phyloP scores from a whole-genome alignment of 2,113 vertebrate genomes.

The Pantherophis guttatus region DNA sequence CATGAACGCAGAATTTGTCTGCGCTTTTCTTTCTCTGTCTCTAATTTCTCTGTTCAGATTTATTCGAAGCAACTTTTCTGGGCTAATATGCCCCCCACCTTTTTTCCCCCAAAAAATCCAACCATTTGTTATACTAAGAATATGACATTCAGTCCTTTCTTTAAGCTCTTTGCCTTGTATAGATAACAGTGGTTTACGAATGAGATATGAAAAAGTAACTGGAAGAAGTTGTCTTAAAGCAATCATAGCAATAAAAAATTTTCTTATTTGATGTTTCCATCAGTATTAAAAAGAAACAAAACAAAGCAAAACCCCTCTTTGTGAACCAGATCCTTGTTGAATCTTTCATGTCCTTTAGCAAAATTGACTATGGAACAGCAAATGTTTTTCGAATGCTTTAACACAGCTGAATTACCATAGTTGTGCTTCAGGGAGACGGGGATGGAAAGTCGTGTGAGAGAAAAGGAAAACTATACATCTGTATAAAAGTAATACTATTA shows the following conservation, averaged over 20 bases:
- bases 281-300: background rate
- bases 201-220: background rate
- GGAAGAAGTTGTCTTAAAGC: background rate
- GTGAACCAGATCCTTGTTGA: background rate
- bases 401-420: conserved; percentile 16
- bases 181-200: background rate
- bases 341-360: background rate
- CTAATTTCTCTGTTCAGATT: background rate
- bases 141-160: background rate
- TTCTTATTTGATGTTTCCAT: background rate
- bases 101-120: background rate
- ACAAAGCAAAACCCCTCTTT: background rate
- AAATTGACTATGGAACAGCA: background rate
- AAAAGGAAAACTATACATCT: conserved; percentile 27
- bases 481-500: conserved; percentile 54
- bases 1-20: background rate
- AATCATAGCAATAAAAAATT: background rate
- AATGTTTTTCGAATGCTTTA: conserved; percentile 5
- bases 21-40: background rate
- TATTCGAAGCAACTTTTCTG: background rate
- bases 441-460: conserved; percentile 23
- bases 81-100: background rate
- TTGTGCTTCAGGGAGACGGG: background rate
- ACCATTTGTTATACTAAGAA: background rate
- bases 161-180: background rate